These are phyloP conservation scores for Xiphias gladius DNA, from an alignment of 2,113 vertebrate species.

Conservation along the genomic window DNA sequence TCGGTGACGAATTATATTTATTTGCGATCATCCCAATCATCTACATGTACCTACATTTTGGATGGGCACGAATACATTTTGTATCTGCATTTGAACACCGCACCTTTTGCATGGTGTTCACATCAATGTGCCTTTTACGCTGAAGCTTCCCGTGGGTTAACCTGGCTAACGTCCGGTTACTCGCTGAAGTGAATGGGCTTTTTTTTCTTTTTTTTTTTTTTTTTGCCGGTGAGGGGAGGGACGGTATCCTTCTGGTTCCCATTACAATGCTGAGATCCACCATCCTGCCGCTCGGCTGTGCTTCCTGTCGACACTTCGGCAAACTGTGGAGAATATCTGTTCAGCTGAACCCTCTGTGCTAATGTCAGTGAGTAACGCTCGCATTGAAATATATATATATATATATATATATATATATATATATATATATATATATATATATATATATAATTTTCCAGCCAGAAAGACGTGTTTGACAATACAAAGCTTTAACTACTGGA, in stretches of 20 bases:
- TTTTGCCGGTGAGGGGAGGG: slow-evolving; percentile 6
- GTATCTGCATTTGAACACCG: too few species aligned
- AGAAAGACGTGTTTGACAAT: background rate
- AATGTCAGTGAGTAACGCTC: slow-evolving; percentile 42
- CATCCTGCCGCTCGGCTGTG: slow-evolving; percentile 2
- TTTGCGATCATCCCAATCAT: too few species aligned
- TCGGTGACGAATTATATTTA: too few species aligned
- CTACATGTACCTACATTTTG: too few species aligned
- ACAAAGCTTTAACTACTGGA: background rate
- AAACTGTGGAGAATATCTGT: background rate
- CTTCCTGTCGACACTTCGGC: background rate
- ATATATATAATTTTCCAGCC: background rate
- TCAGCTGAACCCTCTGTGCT: background rate
- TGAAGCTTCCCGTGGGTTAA: background rate
- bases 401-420: too few species aligned
- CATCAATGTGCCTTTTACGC: too few species aligned
- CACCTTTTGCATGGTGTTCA: too few species aligned
- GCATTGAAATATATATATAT: too few species aligned
- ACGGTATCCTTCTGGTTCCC: slow-evolving; percentile 24
- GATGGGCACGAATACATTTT: too few species aligned
- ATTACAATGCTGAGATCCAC: slow-evolving; percentile 35
- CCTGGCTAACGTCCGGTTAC: slow-evolving; percentile 40
- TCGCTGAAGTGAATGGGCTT: background rate
- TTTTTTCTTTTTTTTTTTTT: too few species aligned
- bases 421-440: too few species aligned